Evolutionary conservation across 2,888 invertebrate species (phyloP).

Genomic region (Agrochola lota): DNA sequence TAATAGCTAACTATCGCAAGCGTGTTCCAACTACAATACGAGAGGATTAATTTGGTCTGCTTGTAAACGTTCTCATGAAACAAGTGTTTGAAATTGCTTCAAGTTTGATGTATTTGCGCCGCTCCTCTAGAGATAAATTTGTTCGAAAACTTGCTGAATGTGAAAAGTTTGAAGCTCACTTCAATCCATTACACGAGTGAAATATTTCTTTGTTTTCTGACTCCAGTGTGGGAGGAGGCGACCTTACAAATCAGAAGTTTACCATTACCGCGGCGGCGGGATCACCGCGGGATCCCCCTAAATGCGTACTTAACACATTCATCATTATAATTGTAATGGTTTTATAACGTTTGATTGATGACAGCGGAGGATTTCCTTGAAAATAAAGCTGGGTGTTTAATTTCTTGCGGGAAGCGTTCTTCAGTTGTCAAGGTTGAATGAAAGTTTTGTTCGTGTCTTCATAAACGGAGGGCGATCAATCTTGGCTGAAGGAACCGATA

Average conservation of each 20-base stretch:
- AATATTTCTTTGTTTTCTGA: slow-evolving; percentile 90
- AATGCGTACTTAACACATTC: slow-evolving; percentile 70
- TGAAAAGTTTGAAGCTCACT: slow-evolving; percentile 90
- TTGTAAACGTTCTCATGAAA: slow-evolving; percentile 85
- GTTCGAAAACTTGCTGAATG: slow-evolving; percentile 89
- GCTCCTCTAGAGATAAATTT: slow-evolving; percentile 89
- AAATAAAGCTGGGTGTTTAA: slow-evolving; percentile 53
- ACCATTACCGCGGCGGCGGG: slow-evolving; percentile 72
- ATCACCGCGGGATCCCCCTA: slow-evolving; percentile 52
- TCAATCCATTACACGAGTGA: slow-evolving; percentile 90
- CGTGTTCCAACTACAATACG: slow-evolving; percentile 54
- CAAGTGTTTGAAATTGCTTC: slow-evolving; percentile 89
- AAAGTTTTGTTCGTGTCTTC: slow-evolving; percentile 66
- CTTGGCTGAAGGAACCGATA: slow-evolving; percentile 83
- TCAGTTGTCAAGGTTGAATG: slow-evolving; percentile 44
- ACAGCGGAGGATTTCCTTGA: slow-evolving; percentile 43
- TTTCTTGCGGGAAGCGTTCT: slow-evolving; percentile 49
- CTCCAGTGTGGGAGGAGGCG: slow-evolving; percentile 78
- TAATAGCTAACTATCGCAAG: slow-evolving; percentile 48
- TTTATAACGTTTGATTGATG: slow-evolving; percentile 75
- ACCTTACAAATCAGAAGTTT: slow-evolving; percentile 87
- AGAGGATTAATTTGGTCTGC: slow-evolving; percentile 78
- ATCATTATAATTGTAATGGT: slow-evolving; percentile 68
- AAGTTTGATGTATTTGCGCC: slow-evolving; percentile 89
- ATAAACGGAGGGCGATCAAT: slow-evolving; percentile 85